Evolutionary conservation across 1,140 invertebrate species (phyloP).

Genomic region (Diplogasteroides magnus): DNA sequence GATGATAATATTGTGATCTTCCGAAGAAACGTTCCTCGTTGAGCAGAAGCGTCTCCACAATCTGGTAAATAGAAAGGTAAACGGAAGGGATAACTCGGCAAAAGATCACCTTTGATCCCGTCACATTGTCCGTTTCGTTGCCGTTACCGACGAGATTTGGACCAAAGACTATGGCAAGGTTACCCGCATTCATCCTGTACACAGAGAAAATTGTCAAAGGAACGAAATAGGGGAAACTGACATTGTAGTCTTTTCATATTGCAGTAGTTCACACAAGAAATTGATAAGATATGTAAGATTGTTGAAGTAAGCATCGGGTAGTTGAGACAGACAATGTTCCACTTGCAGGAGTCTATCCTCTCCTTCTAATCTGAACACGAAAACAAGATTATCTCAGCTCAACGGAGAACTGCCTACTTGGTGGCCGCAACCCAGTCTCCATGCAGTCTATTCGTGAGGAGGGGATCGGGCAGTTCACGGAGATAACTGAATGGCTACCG

Average conservation of each 20-base stretch:
- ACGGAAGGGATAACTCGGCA: no score
- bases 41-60: constrained; percentile 19
- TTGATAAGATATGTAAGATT: constrained; percentile 27
- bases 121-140: constrained; percentile 19
- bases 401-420: constrained; percentile 1
- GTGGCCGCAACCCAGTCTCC: constrained; percentile 23
- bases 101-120: constrained; percentile 20
- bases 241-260: constrained; percentile 16
- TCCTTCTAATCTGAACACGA: constrained; percentile 17
- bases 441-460: constrained; percentile 18
- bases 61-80: constrained; percentile 9
- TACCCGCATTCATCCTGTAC: constrained; percentile 23
- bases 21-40: constrained; percentile 13
- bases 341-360: constrained; percentile 18
- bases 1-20: no score
- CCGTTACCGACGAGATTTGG: constrained; percentile 22
- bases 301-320: constrained; percentile 12
- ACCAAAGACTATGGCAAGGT: constrained; percentile 25
- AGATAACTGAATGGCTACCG: constrained; percentile 15
- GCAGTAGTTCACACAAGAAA: constrained; percentile 20
- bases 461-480: constrained; percentile 23
- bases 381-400: not conserved
- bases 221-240: constrained; percentile 3
- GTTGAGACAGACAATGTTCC: constrained; percentile 13
- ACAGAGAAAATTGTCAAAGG: not conserved